Evolutionary conservation across 2,888 invertebrate genomes (phyloP).

Genomic region (Atethmia centrago): DNA sequence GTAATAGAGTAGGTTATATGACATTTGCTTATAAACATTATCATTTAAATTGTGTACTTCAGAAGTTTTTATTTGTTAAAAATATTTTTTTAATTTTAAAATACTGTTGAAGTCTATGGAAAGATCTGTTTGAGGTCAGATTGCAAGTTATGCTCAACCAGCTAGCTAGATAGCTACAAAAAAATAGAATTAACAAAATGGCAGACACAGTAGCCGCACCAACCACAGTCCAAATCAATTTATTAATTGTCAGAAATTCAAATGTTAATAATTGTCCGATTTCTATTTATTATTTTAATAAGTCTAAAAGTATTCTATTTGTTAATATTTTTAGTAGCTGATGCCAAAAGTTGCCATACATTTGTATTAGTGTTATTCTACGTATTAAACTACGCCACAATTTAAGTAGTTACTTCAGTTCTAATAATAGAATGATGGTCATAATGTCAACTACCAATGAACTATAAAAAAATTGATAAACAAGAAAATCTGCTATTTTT

Average conservation of each 20-base stretch:
- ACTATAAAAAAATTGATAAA: neutral
- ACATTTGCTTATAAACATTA: slow-evolving; percentile 64
- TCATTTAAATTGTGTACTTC: slow-evolving; percentile 30
- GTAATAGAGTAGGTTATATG: slow-evolving; percentile 11
- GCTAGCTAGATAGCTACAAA: too few species aligned
- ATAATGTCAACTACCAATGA: neutral
- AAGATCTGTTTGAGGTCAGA: neutral
- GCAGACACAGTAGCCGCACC: neutral
- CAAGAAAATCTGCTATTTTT: neutral
- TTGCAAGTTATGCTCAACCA: neutral
- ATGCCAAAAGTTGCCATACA: slow-evolving; percentile 24
- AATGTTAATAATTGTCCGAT: neutral
- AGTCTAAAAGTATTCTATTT: slow-evolving; percentile 1
- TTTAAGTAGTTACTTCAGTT: slow-evolving; percentile 32
- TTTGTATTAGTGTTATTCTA: slow-evolving; percentile 21
- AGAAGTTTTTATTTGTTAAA: neutral
- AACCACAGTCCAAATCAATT: neutral
- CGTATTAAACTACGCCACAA: slow-evolving; percentile 31
- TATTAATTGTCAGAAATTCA: neutral
- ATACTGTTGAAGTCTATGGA: slow-evolving; percentile 6
- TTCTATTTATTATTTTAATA: slow-evolving; percentile 2
- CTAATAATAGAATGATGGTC: slow-evolving; percentile 30
- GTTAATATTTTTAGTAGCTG: slow-evolving; percentile 13
- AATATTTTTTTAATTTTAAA: neutral
- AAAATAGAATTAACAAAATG: slow-evolving; percentile 4